A percentile compares a stretch with the other conserved stretches of the same genome.
These are phyloP conservation scores for Aplysia californica DNA, from an alignment of 1,140 invertebrate genomes.

Conservation along the genomic window DNA sequence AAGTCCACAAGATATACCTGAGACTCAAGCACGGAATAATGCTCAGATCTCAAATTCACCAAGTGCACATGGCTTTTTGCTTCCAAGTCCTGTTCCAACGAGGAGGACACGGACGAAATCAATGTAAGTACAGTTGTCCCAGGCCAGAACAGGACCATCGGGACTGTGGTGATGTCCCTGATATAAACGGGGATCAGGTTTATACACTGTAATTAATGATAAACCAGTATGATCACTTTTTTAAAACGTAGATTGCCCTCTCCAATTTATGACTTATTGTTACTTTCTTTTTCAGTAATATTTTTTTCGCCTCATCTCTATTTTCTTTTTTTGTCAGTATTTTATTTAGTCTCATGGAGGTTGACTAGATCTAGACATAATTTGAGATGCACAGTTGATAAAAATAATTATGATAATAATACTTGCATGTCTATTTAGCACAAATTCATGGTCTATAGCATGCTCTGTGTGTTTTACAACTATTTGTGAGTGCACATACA, in stretches of 20 bases:
- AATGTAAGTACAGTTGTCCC: conserved; percentile 70
- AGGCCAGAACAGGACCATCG: neutral
- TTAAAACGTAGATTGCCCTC: neutral
- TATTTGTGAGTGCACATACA: too few relatives aligned
- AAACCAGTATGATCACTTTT: neutral
- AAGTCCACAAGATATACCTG: conserved; percentile 36
- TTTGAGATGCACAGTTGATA: too few relatives aligned
- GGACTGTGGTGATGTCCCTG: neutral
- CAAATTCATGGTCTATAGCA: too few relatives aligned
- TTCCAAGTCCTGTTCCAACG: conserved; percentile 84
- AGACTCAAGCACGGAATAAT: conserved; percentile 52
- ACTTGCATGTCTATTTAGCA: too few relatives aligned
- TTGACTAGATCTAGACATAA: too few relatives aligned
- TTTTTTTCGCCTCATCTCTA: too few relatives aligned
- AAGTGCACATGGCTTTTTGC: conserved; percentile 42
- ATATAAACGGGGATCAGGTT: too few relatives aligned
- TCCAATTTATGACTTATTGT: neutral
- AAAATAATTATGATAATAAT: too few relatives aligned
- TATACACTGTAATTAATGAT: too few relatives aligned
- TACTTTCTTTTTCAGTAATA: neutral
- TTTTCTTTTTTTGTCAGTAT: too few relatives aligned
- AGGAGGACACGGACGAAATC: conserved; percentile 81
- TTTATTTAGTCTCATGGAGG: too few relatives aligned
- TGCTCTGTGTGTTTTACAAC: too few relatives aligned
- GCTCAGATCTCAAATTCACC: conserved; percentile 47